Evolutionary conservation across 2,797 vertebrate genomes (phyloP).

Genomic region (Amblyraja radiata): DNA sequence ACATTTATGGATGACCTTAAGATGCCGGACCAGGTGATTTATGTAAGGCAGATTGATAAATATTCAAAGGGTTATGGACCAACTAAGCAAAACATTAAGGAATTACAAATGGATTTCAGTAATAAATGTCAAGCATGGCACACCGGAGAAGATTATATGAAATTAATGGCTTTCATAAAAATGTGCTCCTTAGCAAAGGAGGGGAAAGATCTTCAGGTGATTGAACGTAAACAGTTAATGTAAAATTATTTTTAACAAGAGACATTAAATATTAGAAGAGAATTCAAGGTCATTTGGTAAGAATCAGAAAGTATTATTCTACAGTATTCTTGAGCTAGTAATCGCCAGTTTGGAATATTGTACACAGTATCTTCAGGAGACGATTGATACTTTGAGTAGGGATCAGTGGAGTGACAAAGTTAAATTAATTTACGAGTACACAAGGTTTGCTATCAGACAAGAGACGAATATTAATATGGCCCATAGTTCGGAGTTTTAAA

Average conservation of each 20-base stretch:
- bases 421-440: not conserved
- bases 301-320: not conserved
- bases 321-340: not conserved
- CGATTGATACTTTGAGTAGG: not conserved
- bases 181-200: not conserved
- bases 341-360: not conserved
- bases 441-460: not conserved
- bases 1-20: not conserved
- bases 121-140: slow-evolving; percentile 29
- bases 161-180: not conserved
- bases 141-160: not conserved
- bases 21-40: not conserved
- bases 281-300: not conserved
- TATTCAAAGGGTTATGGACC: slow-evolving; percentile 10
- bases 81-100: slow-evolving; percentile 4
- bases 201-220: not conserved
- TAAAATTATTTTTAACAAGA: not conserved
- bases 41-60: slow-evolving; percentile 8
- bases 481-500: not conserved
- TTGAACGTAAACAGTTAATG: not conserved
- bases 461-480: not conserved
- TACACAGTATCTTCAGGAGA: not conserved
- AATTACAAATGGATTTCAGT: slow-evolving; percentile 26
- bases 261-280: not conserved
- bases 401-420: not conserved